Conservation (phyloP, 2,113 vertebrate genomes). For the Amazona guildingii region DNA sequence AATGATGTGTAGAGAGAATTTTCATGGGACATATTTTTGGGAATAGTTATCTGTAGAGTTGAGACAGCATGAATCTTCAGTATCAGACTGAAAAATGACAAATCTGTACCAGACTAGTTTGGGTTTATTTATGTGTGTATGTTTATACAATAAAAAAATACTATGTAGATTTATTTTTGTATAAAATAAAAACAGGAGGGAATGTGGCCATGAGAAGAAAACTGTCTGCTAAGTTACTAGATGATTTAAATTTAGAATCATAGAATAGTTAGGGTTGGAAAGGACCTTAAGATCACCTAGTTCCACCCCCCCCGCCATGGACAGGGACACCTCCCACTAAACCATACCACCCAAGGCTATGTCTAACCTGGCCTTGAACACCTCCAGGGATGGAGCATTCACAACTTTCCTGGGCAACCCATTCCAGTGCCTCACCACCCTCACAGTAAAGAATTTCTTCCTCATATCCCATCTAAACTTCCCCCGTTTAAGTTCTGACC, state of each 20-base stretch:
- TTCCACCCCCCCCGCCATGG: too few relatives aligned
- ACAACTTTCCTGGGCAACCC: too few relatives aligned
- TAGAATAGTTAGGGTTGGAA: too few relatives aligned
- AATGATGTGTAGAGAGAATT: not conserved
- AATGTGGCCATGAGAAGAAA: not conserved
- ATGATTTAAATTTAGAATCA: not conserved
- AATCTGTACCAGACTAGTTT: not conserved
- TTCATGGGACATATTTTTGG: fast-evolving
- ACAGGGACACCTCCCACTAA: too few relatives aligned
- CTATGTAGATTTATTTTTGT: not conserved
- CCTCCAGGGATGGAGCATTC: too few relatives aligned
- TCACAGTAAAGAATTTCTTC: too few relatives aligned
- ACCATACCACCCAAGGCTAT: too few relatives aligned
- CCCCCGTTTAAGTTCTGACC: too few relatives aligned
- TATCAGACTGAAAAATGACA: not conserved
- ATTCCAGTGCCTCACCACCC: too few relatives aligned
- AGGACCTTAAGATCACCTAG: too few relatives aligned
- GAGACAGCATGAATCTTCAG: not conserved
- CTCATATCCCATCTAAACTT: too few relatives aligned
- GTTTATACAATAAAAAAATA: not conserved
- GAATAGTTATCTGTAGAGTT: not conserved
- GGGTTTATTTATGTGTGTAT: not conserved
- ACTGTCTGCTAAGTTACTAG: not conserved
- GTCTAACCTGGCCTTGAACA: too few relatives aligned
- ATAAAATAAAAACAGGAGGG: not conserved